A percentile compares a stretch with the other conserved stretches of the same genome.
Conservation (phyloP, 2,888 invertebrate species). For the Celastrina argiolus region DNA sequence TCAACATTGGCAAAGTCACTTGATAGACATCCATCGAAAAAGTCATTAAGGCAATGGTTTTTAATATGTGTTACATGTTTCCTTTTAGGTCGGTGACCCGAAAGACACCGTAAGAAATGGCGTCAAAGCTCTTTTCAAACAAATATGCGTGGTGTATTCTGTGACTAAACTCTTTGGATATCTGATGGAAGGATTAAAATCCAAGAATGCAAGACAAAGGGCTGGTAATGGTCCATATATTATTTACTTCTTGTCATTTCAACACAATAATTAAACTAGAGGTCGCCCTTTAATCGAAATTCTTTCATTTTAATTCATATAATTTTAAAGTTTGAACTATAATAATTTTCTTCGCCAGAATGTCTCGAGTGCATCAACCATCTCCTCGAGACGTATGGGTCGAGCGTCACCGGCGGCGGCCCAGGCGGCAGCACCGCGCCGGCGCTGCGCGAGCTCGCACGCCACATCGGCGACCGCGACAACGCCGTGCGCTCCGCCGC, state of each 20-base stretch:
- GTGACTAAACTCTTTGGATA: conserved; percentile 92
- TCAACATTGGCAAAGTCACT: no score
- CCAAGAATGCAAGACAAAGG: conserved; percentile 97
- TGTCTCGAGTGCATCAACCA: conserved; percentile 94
- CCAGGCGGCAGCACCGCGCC: conserved; percentile 84
- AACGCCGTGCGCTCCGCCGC: conserved; percentile 97
- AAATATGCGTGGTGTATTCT: conserved; percentile 91
- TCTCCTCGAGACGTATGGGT: conserved; percentile 90
- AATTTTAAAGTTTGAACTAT: background rate
- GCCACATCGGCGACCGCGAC: conserved; percentile 97
- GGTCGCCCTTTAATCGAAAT: no score
- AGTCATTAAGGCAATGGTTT: no score
- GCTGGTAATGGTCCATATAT: conserved; percentile 80
- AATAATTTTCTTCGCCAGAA: conserved; percentile 68
- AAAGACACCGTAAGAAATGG: conserved; percentile 96
- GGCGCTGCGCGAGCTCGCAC: conserved; percentile 93
- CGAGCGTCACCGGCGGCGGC: conserved; percentile 88
- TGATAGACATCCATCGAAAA: no score
- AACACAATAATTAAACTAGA: no score
- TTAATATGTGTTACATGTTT: background rate
- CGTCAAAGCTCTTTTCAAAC: conserved; percentile 90
- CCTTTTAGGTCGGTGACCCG: conserved; percentile 90
- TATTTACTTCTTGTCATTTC: background rate
- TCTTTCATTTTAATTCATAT: no score
- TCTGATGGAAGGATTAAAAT: conserved; percentile 96